Base-by-base conservation (phyloP, 2,797 vertebrate genomes). In the Gymnothorax javanicus region DNA sequence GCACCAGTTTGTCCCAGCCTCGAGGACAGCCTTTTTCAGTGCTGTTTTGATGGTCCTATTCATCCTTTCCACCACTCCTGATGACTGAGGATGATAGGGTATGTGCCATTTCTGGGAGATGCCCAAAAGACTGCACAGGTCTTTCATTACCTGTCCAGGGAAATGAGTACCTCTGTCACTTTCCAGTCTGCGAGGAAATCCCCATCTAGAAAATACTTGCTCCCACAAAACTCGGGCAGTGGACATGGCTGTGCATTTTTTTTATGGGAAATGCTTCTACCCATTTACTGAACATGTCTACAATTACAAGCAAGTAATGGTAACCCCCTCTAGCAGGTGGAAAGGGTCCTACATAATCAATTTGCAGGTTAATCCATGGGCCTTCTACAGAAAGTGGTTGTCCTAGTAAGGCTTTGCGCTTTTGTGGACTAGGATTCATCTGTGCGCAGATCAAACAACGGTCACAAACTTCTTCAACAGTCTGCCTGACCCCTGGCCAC, bases 1-100 rank as follows among this genome's bases (percentile, higher is more conserved):
- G n/a, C n/a, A n/a, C n/a, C n/a, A n/a, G n/a, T n/a, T n/a, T n/a
- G n/a, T n/a, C n/a, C n/a, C n/a, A n/a, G n/a, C 43, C 11, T 81
- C 77, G 7, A 81, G 77, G 6, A 56, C 52, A 56, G 77, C 77
- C 77, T 81, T 81, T 50, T 81, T 81, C 52, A 81, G 77, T 50
- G 77, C 77, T 50, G 77, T 81, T 50, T 83, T 83, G 0, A 83
- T 58, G 4, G 82, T 83, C n/a, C 54, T 83, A 12, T 58, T 83
- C 82, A 83, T 58, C 82, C 82, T 83, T 8, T 83, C 82, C 11
- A 83, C 82, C 56, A 58, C 56, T 83, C 82, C 82, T 83, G 56
- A 83, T 59, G 82, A 83, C n/a, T n/a, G n/a, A n/a, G n/a, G n/a
- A n/a, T n/a, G n/a, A n/a, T n/a, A n/a, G n/a, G n/a, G n/a, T n/a